Conservation (phyloP, 2,797 vertebrate species). For the Hippoglossus hippoglossus region DNA sequence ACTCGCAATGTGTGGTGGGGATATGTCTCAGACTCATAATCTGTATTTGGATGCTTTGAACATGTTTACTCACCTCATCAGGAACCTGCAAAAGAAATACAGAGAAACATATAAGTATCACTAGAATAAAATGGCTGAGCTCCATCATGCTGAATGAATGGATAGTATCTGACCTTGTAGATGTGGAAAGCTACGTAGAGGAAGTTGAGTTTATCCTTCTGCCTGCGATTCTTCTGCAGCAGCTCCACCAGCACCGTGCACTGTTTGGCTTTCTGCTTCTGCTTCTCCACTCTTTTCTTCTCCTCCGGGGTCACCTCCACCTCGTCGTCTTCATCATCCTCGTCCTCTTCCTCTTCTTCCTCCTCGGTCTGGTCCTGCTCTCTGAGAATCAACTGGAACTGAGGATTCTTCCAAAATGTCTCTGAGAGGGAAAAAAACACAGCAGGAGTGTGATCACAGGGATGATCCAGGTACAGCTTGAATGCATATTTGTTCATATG, state of each 20-base stretch:
- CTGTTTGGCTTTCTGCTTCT: slow-evolving; percentile 68
- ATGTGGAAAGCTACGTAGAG: slow-evolving; percentile 82
- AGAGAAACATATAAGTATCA: slow-evolving; percentile 8
- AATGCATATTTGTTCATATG: neutral
- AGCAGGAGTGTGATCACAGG: neutral
- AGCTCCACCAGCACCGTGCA: slow-evolving; percentile 84
- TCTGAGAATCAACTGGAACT: slow-evolving; percentile 81
- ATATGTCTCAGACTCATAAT: too few species aligned
- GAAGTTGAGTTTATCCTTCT: slow-evolving; percentile 76
- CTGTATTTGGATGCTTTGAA: neutral
- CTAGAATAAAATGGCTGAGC: neutral
- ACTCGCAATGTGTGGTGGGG: too few species aligned
- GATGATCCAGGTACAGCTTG: neutral
- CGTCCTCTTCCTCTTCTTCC: slow-evolving; percentile 54
- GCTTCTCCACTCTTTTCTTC: slow-evolving; percentile 58
- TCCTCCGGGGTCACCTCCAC: slow-evolving; percentile 24
- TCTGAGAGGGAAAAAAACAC: slow-evolving; percentile 48
- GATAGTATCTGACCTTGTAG: slow-evolving; percentile 74
- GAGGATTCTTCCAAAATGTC: slow-evolving; percentile 86
- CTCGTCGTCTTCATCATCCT: slow-evolving; percentile 58
- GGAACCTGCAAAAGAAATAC: slow-evolving; percentile 65
- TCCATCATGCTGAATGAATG: neutral
- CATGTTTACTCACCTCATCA: slow-evolving; percentile 56
- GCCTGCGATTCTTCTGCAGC: slow-evolving; percentile 84
- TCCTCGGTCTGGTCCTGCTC: slow-evolving; percentile 71